Evolutionary conservation across 2,888 invertebrate genomes (phyloP), one percentile per base, ranked within the genome.

Genomic region (Drosophila mimetica): DNA sequence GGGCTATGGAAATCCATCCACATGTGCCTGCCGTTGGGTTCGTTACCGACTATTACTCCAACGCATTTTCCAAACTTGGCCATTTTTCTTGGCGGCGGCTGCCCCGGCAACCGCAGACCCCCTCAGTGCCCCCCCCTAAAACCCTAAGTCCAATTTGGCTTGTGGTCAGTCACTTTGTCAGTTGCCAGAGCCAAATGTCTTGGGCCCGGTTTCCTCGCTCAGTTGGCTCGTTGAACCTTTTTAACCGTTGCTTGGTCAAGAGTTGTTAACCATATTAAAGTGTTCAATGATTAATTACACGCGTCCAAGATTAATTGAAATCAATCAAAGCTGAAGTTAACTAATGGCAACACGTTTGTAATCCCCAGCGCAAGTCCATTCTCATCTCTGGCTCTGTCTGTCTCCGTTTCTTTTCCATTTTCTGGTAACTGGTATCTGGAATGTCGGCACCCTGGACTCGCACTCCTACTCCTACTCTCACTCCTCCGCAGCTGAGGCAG

Each of bases 301-400:
- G 89, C 90, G 90, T 88, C 89, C 89, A 90, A 91, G 91, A 91
- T 91, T 91, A 91, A 91, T 91, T 91, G 90, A 90, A 91, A 91
- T 91, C 91, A 91, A 91, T 91, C 91, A 91, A 90, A 91, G 87
- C 88, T 91, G 91, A 91, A 91, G 91, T 90, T 91, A 91, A 91
- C 91, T 91, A 91, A 91, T 91, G 91, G 90, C 90, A 88, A 89
- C 89, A 88, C 87, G 90, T 90, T 90, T 89, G 88, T 90, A 89
- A 87, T 88, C 84, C 84, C 75, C 30, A 42, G 42, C 37, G 44
- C 60, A 58, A 55, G 51, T 50, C 39, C 59, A 53, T 57, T 52
- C 60, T 61, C 54, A 58, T 59, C 22, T 60, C 36, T 11, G 52
- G 60, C 47, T 32, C 52, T 20, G 48, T 46, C 48, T 51, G 48